Evolutionary conservation across 2,888 invertebrate species (phyloP).

Genomic region (Ptychoptera albimana): DNA sequence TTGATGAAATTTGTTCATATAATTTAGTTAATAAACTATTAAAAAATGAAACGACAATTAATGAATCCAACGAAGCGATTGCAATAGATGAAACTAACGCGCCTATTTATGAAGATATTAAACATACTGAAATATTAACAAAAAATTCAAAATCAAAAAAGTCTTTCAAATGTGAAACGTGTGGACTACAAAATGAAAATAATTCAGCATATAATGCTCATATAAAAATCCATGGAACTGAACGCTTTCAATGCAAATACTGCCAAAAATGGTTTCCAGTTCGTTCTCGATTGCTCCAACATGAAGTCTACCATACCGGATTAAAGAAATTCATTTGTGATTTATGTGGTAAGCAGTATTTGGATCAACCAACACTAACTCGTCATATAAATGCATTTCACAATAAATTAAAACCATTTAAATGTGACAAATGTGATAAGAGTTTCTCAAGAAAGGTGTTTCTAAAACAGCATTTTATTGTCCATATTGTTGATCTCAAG

Average conservation of each 20-base stretch:
- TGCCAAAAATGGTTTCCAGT: slow-evolving; percentile 11
- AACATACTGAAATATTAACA: too few species aligned
- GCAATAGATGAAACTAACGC: neutral
- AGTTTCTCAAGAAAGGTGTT: slow-evolving; percentile 8
- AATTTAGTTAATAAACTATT: neutral
- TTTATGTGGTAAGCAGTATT: slow-evolving; percentile 9
- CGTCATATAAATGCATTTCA: slow-evolving; percentile 12
- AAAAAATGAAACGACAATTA: neutral
- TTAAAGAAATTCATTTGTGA: slow-evolving; percentile 6
- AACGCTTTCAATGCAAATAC: slow-evolving; percentile 10
- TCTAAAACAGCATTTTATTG: slow-evolving; percentile 6
- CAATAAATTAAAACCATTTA: slow-evolving; percentile 7
- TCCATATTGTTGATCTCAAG: slow-evolving; percentile 9
- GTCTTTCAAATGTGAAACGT: slow-evolving; percentile 9
- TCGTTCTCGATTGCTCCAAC: slow-evolving; percentile 9
- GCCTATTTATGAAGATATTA: too few species aligned
- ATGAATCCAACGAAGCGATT: neutral
- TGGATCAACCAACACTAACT: slow-evolving; percentile 11
- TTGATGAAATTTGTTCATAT: neutral
- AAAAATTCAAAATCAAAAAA: neutral
- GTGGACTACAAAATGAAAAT: slow-evolving; percentile 4
- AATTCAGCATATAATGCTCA: slow-evolving; percentile 8
- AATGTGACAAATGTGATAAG: slow-evolving; percentile 9
- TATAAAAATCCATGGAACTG: slow-evolving; percentile 9
- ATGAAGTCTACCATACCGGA: slow-evolving; percentile 7